Conservation (phyloP, 1,140 invertebrate species). For the Hirudo medicinalis region DNA sequence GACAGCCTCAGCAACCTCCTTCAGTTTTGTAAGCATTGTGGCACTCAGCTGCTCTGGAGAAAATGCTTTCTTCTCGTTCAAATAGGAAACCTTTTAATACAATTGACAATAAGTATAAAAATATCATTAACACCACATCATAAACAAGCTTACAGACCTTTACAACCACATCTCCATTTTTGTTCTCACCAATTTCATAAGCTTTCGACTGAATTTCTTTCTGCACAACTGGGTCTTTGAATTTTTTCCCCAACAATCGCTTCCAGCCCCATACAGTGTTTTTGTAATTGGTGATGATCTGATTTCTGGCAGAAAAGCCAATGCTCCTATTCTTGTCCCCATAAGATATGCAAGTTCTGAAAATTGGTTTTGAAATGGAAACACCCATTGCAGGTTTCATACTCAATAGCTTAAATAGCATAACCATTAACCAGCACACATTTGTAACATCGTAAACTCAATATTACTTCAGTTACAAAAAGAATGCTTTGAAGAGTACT, state of each 20-base stretch:
- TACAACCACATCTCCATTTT: conserved; percentile 62
- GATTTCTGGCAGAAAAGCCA: conserved; percentile 90
- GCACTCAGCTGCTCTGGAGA: conserved; percentile 87
- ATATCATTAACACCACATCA: neutral
- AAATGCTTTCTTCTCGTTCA: conserved; percentile 71
- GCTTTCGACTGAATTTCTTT: conserved; percentile 62
- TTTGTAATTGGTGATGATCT: conserved; percentile 88
- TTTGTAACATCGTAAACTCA: too few species aligned
- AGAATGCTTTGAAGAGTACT: too few species aligned
- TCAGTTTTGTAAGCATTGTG: conserved; percentile 93
- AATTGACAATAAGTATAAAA: conserved; percentile 9
- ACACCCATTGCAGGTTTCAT: neutral
- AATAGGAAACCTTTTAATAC: conserved; percentile 56
- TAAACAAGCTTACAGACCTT: conserved; percentile 42
- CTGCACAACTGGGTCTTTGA: conserved; percentile 70
- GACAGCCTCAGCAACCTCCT: conserved; percentile 71
- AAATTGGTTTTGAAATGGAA: conserved; percentile 2
- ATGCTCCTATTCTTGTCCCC: conserved; percentile 77
- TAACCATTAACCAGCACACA: neutral
- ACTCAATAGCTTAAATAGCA: neutral
- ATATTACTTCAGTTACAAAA: neutral
- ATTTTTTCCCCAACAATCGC: conserved; percentile 68
- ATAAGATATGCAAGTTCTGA: conserved; percentile 86
- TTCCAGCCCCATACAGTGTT: conserved; percentile 91
- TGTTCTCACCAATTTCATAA: conserved; percentile 55